Evolutionary conservation across 1,140 invertebrate species (phyloP).

Genomic region (Euglossa dilemma): DNA sequence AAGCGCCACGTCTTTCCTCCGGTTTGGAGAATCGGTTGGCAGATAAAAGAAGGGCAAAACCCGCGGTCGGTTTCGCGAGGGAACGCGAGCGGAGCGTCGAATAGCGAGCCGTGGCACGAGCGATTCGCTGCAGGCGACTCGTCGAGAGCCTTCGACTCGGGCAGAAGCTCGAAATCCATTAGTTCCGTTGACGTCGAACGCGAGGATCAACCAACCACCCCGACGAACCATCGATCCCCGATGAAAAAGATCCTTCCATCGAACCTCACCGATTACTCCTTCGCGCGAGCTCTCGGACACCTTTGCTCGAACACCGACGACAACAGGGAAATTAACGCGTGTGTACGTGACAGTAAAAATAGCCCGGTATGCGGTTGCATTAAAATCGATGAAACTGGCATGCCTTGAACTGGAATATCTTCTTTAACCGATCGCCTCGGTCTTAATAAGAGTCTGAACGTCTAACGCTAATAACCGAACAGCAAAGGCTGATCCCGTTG

Average conservation of each 20-base stretch:
- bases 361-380: slow-evolving; percentile 14
- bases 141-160: slow-evolving; percentile 29
- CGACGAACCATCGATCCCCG: slow-evolving; percentile 16
- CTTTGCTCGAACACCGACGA: neutral
- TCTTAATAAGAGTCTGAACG: neutral
- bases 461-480: neutral
- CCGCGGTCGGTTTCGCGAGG: slow-evolving; percentile 7
- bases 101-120: slow-evolving; percentile 55
- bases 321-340: slow-evolving; percentile 4
- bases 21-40: slow-evolving; percentile 36
- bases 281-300: too few relatives aligned
- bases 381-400: slow-evolving; percentile 31
- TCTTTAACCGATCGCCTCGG: slow-evolving; percentile 25
- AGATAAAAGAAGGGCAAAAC: slow-evolving; percentile 49
- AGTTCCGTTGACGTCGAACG: slow-evolving; percentile 65
- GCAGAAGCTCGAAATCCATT: slow-evolving; percentile 68
- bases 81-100: slow-evolving; percentile 29
- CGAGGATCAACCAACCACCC: slow-evolving; percentile 56
- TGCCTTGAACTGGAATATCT: slow-evolving; percentile 42
- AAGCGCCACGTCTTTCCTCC: slow-evolving; percentile 49
- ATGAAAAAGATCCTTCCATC: slow-evolving; percentile 21
- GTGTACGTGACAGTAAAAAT: slow-evolving; percentile 31
- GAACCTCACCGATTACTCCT: too few relatives aligned
- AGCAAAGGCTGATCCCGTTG: too few relatives aligned
- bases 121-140: slow-evolving; percentile 60